Evolutionary conservation across 2,888 invertebrate genomes (phyloP), one percentile per base, ranked within the genome.

Genomic region (Euplexia lucipara): DNA sequence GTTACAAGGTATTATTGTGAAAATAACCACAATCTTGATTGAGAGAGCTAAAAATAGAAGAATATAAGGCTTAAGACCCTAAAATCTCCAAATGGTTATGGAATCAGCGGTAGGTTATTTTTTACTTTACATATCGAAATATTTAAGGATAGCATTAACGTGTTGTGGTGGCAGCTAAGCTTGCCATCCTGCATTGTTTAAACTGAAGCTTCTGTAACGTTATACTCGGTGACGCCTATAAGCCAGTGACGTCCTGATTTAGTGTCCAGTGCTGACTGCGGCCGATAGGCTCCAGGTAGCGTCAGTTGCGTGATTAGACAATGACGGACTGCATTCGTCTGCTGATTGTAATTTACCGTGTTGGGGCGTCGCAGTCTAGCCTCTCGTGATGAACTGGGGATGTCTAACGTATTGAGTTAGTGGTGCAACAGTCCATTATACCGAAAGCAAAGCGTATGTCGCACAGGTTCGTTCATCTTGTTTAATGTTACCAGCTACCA

Each of bases 201-300:
- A 18, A 26, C 22, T 64, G 30, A 42, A n/a, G 12, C 67, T 74
- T 77, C 83, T 81, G 84, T 44, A 22, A 52, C 20, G 70, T 74
- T 82, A 79, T 81, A 73, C 75, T 64, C 71, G 42, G 16, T 47
- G 32, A 2, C 26, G 6, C 14, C 9, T 32, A 14, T 14, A 20
- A 53, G 39, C 45, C 59, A 53, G 44, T 60, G 71, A 63, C 78
- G 57, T 57, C 44, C 85, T 91, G 91, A 91, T 91, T 91, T 91
- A 92, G 84, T 84, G 83, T 45, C 37, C 26, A 30, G 59, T 47
- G 75, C 79, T 81, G 78, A 75, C 65, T 72, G 68, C 47, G 70
- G 70, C 66, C 61, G 81, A 72, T 75, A 85, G 79, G 61, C 64
- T 77, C 85, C 86, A 86, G 86, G 86, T 86, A 82, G 62, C 63